Evolutionary conservation across 1,140 invertebrate genomes (phyloP).

Genomic region (Idris sp.): DNA sequence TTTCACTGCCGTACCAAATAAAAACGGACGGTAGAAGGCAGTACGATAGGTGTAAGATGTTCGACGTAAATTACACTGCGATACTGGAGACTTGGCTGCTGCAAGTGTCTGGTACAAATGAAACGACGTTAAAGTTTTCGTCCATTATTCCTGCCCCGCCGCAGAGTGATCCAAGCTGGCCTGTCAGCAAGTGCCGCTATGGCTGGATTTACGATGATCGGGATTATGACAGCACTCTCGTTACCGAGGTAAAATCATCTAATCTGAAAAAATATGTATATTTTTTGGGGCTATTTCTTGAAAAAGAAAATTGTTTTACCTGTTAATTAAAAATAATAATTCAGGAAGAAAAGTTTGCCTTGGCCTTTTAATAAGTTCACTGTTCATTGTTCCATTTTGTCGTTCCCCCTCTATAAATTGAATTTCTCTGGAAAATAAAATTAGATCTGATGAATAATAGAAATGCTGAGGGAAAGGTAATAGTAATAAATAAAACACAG

Average conservation of each 20-base stretch:
- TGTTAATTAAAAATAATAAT: neutral
- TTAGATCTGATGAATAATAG: too few species aligned
- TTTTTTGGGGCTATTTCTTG: too few species aligned
- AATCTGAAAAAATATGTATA: too few species aligned
- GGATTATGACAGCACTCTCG: slow-evolving; percentile 79
- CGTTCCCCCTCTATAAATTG: too few species aligned
- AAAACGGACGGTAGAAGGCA: slow-evolving; percentile 73
- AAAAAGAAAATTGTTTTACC: too few species aligned
- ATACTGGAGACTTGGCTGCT: slow-evolving; percentile 71
- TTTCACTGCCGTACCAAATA: slow-evolving; percentile 78
- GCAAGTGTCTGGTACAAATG: slow-evolving; percentile 37
- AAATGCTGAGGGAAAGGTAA: too few species aligned
- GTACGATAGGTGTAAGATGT: slow-evolving; percentile 78
- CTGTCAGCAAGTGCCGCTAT: slow-evolving; percentile 73
- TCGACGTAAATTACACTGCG: slow-evolving; percentile 77
- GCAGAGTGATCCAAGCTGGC: slow-evolving; percentile 69
- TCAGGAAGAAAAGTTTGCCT: slow-evolving; percentile 65
- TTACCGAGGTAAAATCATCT: slow-evolving; percentile 79
- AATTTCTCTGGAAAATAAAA: too few species aligned
- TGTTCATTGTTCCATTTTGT: slow-evolving; percentile 5
- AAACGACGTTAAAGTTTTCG: slow-evolving; percentile 46
- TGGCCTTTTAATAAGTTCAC: slow-evolving; percentile 67
- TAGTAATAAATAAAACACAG: slow-evolving; percentile 44
- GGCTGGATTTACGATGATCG: slow-evolving; percentile 80
- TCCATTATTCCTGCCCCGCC: slow-evolving; percentile 66